Conservation (phyloP, 2,888 invertebrate genomes). For the Amorpha juglandis region DNA sequence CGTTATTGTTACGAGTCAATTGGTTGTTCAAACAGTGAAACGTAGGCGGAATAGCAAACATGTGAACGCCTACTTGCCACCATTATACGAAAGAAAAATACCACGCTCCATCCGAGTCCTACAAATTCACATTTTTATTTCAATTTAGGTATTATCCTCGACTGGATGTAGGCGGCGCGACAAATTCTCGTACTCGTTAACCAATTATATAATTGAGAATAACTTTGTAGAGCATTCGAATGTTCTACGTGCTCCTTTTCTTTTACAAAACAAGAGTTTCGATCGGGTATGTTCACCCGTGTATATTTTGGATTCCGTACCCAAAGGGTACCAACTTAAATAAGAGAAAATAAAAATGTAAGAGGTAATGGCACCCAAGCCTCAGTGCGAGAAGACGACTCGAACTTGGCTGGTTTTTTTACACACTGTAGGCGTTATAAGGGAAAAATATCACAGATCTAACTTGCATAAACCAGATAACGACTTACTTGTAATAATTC, state of each 20-base stretch:
- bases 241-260: background rate
- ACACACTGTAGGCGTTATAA: background rate
- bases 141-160: background rate
- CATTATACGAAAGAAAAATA: conserved; percentile 50
- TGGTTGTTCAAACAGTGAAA: conserved; percentile 59
- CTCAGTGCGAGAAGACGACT: too few species aligned
- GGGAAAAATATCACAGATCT: background rate
- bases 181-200: conserved; percentile 4
- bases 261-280: too few species aligned
- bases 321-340: too few species aligned
- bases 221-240: background rate
- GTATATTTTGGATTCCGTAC: too few species aligned
- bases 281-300: too few species aligned
- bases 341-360: too few species aligned
- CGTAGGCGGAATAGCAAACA: conserved; percentile 63
- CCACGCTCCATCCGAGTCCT: conserved; percentile 36
- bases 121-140: conserved; percentile 20
- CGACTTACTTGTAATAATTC: conserved; percentile 13
- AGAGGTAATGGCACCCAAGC: too few species aligned
- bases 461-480: background rate
- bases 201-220: conserved; percentile 17
- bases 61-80: conserved; percentile 49
- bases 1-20: conserved; percentile 63
- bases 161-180: conserved; percentile 2
- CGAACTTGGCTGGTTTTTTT: too few species aligned